Evolutionary conservation across 2,113 vertebrate species (phyloP).

Genomic region (Aramus guarauna): DNA sequence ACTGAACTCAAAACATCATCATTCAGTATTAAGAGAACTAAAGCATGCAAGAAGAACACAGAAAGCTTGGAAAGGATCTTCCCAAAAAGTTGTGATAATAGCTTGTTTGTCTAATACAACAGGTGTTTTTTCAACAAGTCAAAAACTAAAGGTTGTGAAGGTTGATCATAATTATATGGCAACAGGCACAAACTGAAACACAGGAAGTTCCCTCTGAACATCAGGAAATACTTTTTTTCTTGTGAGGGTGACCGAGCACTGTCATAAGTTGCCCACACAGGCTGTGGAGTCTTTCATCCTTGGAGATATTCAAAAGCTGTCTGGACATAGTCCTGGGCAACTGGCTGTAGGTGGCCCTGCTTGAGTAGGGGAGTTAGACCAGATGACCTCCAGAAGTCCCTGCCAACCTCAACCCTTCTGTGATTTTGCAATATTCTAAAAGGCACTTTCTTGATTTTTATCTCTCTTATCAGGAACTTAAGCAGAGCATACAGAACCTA

Average conservation of each 20-base stretch:
- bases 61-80: neutral
- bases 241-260: neutral
- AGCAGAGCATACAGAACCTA: neutral
- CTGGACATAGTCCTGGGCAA: neutral
- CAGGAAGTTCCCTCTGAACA: neutral
- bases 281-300: neutral
- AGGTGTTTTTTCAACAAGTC: neutral
- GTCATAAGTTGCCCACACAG: neutral
- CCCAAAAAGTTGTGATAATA: neutral
- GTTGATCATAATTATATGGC: neutral
- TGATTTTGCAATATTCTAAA: neutral
- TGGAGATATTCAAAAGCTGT: neutral
- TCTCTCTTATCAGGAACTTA: neutral
- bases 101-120: neutral
- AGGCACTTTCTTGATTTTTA: neutral
- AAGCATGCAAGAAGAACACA: neutral
- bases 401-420: neutral
- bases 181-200: neutral
- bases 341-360: accelerated
- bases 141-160: neutral
- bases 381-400: neutral
- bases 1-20: neutral
- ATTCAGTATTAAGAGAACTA: neutral
- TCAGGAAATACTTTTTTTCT: neutral
- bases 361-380: neutral